Conservation (phyloP, 2,797 vertebrate genomes). For the Poecilia velifera region DNA sequence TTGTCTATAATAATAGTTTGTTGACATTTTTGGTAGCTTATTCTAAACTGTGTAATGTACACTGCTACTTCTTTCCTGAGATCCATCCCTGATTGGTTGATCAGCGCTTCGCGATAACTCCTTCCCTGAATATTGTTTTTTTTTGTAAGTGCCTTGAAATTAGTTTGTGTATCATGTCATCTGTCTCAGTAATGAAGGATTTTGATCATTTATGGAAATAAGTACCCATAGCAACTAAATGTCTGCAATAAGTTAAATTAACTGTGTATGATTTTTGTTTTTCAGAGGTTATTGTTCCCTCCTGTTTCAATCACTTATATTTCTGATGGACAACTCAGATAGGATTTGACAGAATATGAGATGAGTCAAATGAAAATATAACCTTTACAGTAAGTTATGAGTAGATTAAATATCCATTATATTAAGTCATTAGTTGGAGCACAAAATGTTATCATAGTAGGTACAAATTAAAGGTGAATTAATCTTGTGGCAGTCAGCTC, state of each 20-base stretch:
- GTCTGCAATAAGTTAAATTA: not conserved
- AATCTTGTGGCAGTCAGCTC: not conserved
- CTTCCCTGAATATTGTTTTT: not conserved
- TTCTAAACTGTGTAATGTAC: not conserved
- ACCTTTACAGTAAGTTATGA: not conserved
- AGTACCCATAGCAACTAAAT: not conserved
- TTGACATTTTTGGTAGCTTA: not conserved
- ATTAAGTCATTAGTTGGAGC: not conserved
- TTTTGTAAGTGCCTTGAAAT: not conserved
- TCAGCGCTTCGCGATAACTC: too few relatives aligned
- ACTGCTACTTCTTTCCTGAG: not conserved
- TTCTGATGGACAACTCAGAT: not conserved
- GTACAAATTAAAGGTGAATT: not conserved
- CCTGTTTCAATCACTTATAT: not conserved
- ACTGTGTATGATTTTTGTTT: not conserved
- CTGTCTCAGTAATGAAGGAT: not conserved
- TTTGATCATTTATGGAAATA: not conserved
- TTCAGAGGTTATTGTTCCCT: not conserved
- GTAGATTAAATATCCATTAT: not conserved
- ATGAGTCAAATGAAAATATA: not conserved
- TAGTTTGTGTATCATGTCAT: not conserved
- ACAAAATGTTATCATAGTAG: not conserved
- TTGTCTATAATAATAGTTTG: not conserved
- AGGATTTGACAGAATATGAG: not conserved
- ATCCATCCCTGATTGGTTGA: not conserved